A percentile compares a stretch with the other conserved stretches of the same genome.
Conservation (phyloP, 2,113 vertebrate genomes). For the Sardina pilchardus region DNA sequence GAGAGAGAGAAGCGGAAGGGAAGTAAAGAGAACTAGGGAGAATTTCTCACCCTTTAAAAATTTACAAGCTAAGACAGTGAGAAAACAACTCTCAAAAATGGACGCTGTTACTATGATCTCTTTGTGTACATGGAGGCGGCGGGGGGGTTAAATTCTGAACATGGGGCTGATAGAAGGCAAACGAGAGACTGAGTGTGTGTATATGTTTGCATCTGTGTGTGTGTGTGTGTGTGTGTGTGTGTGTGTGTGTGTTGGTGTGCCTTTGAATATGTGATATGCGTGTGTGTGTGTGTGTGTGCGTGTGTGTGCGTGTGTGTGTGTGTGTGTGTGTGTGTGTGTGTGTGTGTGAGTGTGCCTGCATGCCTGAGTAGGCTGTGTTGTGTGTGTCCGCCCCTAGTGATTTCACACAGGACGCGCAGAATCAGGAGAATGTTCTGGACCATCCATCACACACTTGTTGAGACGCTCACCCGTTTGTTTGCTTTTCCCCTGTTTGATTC, state of each 20-base stretch:
- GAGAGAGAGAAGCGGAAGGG: neutral
- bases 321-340: neutral
- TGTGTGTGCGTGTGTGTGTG: neutral
- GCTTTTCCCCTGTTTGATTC: neutral
- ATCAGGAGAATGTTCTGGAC: neutral
- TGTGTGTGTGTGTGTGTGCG: neutral
- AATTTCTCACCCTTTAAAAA: conserved; percentile 17
- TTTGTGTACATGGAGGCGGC: neutral
- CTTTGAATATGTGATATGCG: too few species aligned
- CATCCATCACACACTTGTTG: conserved; percentile 16
- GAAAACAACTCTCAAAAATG: neutral
- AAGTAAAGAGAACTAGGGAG: neutral
- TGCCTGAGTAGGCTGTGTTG: neutral
- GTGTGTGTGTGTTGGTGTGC: neutral
- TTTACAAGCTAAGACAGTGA: conserved; percentile 4
- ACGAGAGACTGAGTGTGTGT: neutral
- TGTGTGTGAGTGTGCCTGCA: neutral
- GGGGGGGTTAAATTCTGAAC: neutral
- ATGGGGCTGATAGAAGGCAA: neutral
- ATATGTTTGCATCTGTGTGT: neutral
- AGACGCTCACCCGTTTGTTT: neutral
- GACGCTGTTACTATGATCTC: neutral
- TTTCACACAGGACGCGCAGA: conserved; percentile 8
- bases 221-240: neutral
- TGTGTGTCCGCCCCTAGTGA: neutral